Evolutionary conservation across 2,888 invertebrate genomes (phyloP).

Genomic region (Rhagophthalmus giganteus): DNA sequence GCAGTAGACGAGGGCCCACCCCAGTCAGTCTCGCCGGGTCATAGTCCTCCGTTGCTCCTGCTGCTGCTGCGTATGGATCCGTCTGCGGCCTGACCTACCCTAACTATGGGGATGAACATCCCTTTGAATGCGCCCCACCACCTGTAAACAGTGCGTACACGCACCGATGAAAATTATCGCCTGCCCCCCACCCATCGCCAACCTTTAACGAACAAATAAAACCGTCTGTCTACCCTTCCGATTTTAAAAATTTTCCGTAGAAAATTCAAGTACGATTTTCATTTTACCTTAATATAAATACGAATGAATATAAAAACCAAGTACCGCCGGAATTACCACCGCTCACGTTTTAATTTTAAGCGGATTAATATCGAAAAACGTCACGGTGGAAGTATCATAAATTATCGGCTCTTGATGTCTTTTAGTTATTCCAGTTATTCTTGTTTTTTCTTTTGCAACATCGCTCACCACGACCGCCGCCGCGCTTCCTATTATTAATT

Average conservation of each 20-base stretch:
- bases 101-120: slow-evolving; percentile 34
- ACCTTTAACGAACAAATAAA: neutral
- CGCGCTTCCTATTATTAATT: no score
- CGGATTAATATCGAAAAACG: no score
- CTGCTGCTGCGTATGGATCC: slow-evolving; percentile 39
- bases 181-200: neutral
- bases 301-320: neutral
- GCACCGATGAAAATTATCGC: slow-evolving; percentile 16
- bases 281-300: neutral
- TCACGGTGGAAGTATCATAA: no score
- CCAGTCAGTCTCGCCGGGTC: slow-evolving; percentile 39
- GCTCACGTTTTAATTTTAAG: no score
- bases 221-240: no score
- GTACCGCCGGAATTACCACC: no score
- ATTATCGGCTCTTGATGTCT: no score
- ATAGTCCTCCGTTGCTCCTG: slow-evolving; percentile 35
- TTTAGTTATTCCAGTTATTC: no score
- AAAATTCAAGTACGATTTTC: no score
- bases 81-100: slow-evolving; percentile 42
- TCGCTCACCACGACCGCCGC: no score
- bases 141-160: slow-evolving; percentile 36
- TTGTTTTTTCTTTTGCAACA: no score
- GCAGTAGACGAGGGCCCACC: slow-evolving; percentile 27
- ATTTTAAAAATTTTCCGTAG: no score
- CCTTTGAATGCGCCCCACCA: slow-evolving; percentile 37